These are phyloP conservation scores for Argya squamiceps DNA, from an alignment of 2,797 vertebrate species.

Conservation along the genomic window DNA sequence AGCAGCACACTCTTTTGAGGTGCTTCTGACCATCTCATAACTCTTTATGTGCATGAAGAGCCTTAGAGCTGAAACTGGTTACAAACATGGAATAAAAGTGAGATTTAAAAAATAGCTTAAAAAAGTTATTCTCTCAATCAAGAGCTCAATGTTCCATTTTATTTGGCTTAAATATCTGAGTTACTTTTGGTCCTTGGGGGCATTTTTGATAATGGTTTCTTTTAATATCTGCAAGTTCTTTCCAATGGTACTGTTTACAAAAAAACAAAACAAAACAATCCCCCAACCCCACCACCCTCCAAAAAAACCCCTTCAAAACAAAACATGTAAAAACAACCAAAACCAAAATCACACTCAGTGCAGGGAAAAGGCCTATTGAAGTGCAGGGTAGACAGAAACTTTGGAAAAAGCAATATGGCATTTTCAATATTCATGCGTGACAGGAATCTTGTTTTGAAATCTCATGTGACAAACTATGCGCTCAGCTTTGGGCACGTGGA, in stretches of 20 bases:
- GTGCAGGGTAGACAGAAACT: neutral
- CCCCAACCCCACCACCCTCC: rapidly evolving
- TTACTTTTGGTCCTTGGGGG: neutral
- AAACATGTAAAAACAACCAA: neutral
- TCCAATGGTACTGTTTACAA: neutral
- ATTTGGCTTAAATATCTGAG: neutral
- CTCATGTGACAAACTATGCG: neutral
- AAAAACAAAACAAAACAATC: neutral
- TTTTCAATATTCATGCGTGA: neutral
- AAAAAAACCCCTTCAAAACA: no score
- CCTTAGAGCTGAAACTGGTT: neutral
- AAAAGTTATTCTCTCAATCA: neutral
- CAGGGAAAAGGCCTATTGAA: neutral
- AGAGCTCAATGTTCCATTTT: neutral
- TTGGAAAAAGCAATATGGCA: neutral
- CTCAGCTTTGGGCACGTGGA: neutral
- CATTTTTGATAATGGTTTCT: neutral
- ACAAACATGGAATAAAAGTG: neutral
- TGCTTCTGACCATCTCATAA: neutral
- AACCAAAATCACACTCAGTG: neutral
- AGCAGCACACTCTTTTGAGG: neutral
- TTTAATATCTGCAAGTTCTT: neutral
- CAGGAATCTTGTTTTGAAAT: neutral
- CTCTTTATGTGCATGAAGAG: rapidly evolving
- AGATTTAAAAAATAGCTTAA: neutral